Percentiles rank a stretch among this genome's conserved stretches.
Conservation (phyloP, 2,888 invertebrate species). For the Drosophila ezoana region DNA sequence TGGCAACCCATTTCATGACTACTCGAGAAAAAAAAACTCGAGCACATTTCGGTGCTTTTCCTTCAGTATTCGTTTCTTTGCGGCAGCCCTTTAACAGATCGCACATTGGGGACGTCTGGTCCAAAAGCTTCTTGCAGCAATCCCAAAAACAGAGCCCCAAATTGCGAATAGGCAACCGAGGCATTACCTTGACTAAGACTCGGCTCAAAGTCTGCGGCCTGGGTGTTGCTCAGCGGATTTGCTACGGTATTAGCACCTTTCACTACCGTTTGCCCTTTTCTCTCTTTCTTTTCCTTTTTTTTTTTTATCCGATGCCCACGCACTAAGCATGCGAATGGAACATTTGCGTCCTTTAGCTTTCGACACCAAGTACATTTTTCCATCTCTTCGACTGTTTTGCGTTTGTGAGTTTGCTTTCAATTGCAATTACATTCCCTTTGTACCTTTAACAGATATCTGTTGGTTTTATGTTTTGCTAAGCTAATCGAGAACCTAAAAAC, state of each 20-base stretch:
- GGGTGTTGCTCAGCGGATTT: slow-evolving; percentile 41
- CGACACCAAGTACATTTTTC: slow-evolving; percentile 15
- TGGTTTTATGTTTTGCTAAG: background rate
- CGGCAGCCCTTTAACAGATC: slow-evolving; percentile 25
- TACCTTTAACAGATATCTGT: background rate
- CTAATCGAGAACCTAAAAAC: background rate
- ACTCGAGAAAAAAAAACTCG: slow-evolving; percentile 14
- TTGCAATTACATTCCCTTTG: slow-evolving; percentile 9
- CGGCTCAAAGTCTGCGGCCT: slow-evolving; percentile 57
- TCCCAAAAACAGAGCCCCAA: slow-evolving; percentile 20
- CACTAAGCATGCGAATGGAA: background rate
- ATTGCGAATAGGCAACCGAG: slow-evolving; percentile 36
- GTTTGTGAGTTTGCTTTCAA: slow-evolving; percentile 4
- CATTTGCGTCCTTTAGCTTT: slow-evolving; percentile 2
- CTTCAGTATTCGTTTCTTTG: slow-evolving; percentile 8
- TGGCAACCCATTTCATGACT: slow-evolving; percentile 28
- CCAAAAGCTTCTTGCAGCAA: slow-evolving; percentile 23
- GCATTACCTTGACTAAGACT: slow-evolving; percentile 62
- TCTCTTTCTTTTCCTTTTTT: background rate
- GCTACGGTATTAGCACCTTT: slow-evolving; percentile 55
- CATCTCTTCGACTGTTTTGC: slow-evolving; percentile 4
- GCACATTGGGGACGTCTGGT: slow-evolving; percentile 13
- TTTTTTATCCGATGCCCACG: background rate
- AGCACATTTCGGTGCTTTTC: slow-evolving; percentile 4
- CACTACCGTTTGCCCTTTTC: slow-evolving; percentile 24